Evolutionary conservation across 1,140 invertebrate genomes (phyloP).

Genomic region (Bathynomus jamesi): DNA sequence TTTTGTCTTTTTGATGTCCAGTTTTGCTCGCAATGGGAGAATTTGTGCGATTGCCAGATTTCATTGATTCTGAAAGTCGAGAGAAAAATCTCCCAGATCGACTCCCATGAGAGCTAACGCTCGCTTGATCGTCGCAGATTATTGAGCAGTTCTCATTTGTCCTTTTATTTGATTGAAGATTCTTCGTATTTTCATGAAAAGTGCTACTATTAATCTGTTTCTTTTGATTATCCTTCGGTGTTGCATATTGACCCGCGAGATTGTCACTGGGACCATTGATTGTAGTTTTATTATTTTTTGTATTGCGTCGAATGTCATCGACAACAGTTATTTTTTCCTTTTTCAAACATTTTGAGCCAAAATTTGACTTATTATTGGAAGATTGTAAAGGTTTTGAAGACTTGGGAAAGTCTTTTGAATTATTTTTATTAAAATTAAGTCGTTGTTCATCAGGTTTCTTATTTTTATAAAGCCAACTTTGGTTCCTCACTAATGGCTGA

Average conservation of each 20-base stretch:
- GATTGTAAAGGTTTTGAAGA: too few relatives aligned
- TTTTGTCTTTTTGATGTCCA: background rate
- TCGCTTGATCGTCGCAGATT: background rate
- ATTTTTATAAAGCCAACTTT: conserved; percentile 10
- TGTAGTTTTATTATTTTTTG: background rate
- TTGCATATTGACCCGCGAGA: background rate
- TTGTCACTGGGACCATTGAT: background rate
- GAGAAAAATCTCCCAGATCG: background rate
- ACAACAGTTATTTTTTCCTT: background rate
- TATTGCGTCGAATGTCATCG: background rate
- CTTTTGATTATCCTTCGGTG: background rate
- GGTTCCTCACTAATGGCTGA: background rate
- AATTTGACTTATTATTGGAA: too few relatives aligned
- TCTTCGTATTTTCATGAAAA: background rate
- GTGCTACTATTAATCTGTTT: background rate
- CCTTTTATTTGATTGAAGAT: background rate
- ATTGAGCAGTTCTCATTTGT: background rate
- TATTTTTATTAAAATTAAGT: too few relatives aligned
- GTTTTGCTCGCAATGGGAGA: background rate
- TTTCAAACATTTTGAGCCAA: too few relatives aligned
- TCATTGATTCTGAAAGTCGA: background rate
- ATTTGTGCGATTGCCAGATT: background rate
- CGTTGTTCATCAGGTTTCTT: background rate
- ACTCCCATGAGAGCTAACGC: background rate
- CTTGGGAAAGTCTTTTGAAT: too few relatives aligned